Evolutionary conservation across 2,888 invertebrate species (phyloP).

Genomic region (Lochmaea capreae): DNA sequence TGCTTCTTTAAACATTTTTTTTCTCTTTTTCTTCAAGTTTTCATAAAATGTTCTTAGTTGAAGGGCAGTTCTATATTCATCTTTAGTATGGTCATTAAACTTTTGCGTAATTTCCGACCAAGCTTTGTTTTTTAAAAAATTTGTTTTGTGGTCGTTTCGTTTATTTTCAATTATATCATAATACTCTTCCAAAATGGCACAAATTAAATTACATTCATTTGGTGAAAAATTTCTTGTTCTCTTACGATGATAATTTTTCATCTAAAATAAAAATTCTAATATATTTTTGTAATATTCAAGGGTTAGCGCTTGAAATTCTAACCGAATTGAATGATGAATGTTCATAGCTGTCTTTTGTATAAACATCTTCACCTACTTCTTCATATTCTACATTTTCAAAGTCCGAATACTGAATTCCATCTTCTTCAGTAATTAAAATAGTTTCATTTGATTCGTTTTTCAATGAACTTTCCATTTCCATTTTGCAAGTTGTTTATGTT

Average conservation of each 20-base stretch:
- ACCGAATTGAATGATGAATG: conserved; percentile 24
- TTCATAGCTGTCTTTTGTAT: conserved; percentile 16
- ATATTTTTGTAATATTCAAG: neutral
- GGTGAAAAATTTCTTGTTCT: conserved; percentile 34
- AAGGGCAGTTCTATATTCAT: conserved; percentile 31
- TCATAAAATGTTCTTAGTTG: conserved; percentile 36
- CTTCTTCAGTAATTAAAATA: conserved; percentile 26
- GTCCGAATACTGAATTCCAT: conserved; percentile 35
- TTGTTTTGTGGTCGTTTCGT: conserved; percentile 32
- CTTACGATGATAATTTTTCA: conserved; percentile 27
- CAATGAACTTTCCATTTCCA: conserved; percentile 22
- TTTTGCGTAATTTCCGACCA: conserved; percentile 36
- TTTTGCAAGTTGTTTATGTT: neutral
- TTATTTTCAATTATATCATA: conserved; percentile 33
- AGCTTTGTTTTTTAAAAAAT: conserved; percentile 31
- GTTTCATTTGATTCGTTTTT: conserved; percentile 30
- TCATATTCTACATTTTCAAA: conserved; percentile 37
- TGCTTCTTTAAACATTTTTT: conserved; percentile 21
- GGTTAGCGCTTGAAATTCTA: conserved; percentile 1
- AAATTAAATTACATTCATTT: conserved; percentile 26
- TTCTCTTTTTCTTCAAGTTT: conserved; percentile 34
- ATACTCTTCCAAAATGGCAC: conserved; percentile 30
- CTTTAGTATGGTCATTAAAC: conserved; percentile 27
- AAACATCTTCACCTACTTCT: conserved; percentile 27
- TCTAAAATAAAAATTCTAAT: conserved; percentile 21